Evolutionary conservation across 2,797 vertebrate genomes (phyloP), one percentile per base, ranked within the genome.

Genomic region (Harpagifer antarcticus): DNA sequence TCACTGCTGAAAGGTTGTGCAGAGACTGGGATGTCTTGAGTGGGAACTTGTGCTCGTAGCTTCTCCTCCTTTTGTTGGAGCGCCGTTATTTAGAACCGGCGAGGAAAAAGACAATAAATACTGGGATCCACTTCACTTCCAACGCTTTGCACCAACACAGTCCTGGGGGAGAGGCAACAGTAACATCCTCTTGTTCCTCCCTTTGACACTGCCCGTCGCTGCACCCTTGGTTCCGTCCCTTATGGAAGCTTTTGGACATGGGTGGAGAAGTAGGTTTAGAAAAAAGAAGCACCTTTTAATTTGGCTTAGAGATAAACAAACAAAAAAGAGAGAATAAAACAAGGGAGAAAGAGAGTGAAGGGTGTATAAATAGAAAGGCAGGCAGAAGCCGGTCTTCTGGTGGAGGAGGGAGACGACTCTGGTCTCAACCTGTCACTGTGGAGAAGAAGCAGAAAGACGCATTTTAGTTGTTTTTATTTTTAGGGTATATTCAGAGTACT

Each of bases 261-360:
- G 79, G 37, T 49, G 69, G 68, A 74, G 70, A 82, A 74, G 78
- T 50, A 61, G 68, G 76, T 74, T 76, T 78, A 82, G 69, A 86
- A 86, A 27, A 31, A 91, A 91, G 89, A 91, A 94, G 93, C 95
- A 95, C 94, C 92, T 85, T 94, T 79, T 89, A 81, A 90, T 93
- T 95, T 93, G 93, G 93, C 92, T 93, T 93, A 67, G 83, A 87
- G 86, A 89, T 70, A 82, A 84, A 89, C 74, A 77, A 85, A 81
- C 69, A 72, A 67, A 76, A 64, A 23, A 76, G 48, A 68, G n/a
- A 76, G 20, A 71, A 78, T n/a, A 63, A 80, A 76, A 74, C 12
- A 44, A 67, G 53, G 47, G 17, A 60, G 52, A 70, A 74, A 79
- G 61, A 86, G 70, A 84, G 59, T 66, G 67, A 86, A 79, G 77